Evolutionary conservation across 2,888 invertebrate species (phyloP).

Genomic region (Chrysotoxum bicinctum): DNA sequence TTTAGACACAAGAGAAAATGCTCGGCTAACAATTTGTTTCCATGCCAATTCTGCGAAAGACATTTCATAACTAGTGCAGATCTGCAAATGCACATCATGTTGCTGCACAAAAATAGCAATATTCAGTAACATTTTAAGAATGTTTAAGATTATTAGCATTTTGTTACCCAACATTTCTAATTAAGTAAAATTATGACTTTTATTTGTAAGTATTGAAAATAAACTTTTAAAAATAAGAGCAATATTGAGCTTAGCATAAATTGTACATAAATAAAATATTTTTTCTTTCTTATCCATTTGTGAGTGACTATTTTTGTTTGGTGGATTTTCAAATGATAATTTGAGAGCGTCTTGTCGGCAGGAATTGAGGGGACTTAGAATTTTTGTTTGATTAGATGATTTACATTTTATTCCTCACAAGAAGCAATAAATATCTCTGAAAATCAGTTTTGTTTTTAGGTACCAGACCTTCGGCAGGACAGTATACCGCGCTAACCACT

Average conservation of each 20-base stretch:
- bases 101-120: conserved; percentile 69
- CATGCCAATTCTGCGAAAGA: conserved; percentile 73
- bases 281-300: not conserved
- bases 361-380: not conserved
- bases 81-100: conserved; percentile 74
- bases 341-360: not conserved
- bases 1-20: conserved; percentile 74
- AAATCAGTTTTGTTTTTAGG: too few relatives aligned
- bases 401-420: too few relatives aligned
- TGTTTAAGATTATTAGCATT: not conserved
- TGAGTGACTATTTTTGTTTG: not conserved
- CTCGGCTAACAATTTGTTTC: conserved; percentile 73
- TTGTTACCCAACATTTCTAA: not conserved
- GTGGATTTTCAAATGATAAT: not conserved
- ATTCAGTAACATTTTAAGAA: conserved; percentile 4
- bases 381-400: too few relatives aligned
- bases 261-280: not conserved
- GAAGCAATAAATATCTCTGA: too few relatives aligned
- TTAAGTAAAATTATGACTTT: not conserved
- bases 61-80: conserved; percentile 74
- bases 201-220: not conserved
- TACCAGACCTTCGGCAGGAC: too few relatives aligned
- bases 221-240: conserved; percentile 1
- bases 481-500: too few relatives aligned
- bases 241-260: conserved; percentile 15